Percentiles rank a stretch among this genome's conserved stretches.
These are phyloP conservation scores for Mesocricetus auratus DNA, from an alignment of 2,113 vertebrate species.

Conservation along the genomic window DNA sequence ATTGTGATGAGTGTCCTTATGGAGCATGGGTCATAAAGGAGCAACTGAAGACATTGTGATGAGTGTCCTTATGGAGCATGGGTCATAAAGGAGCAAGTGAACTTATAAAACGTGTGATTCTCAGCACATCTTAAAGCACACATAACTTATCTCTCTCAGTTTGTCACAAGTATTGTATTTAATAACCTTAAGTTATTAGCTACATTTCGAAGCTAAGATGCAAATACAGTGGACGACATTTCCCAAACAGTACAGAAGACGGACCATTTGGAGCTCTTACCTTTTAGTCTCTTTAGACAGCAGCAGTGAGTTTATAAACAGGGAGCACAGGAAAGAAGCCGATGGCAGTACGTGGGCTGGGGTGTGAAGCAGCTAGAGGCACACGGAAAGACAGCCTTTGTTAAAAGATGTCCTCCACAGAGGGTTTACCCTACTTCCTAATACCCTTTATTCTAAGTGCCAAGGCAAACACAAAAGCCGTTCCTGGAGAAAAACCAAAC, in stretches of 20 bases:
- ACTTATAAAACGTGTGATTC: not conserved
- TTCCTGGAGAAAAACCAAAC: not conserved
- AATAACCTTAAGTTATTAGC: not conserved
- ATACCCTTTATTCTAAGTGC: not conserved
- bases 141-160: not conserved
- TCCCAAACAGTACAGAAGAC: not conserved
- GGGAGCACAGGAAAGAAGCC: constrained; percentile 93
- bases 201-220: not conserved
- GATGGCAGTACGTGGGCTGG: constrained; percentile 96
- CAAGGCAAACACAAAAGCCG: not conserved
- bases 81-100: not conserved
- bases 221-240: not conserved
- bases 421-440: not conserved
- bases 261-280: constrained; percentile 77
- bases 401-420: not conserved
- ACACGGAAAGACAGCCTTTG: constrained; percentile 33
- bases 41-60: not conserved
- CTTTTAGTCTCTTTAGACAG: constrained; percentile 86
- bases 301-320: constrained; percentile 94
- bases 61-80: not conserved
- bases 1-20: not conserved
- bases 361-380: constrained; percentile 92
- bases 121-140: not conserved
- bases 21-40: not conserved
- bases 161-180: not conserved